Evolutionary conservation across 2,797 vertebrate species (phyloP), one percentile per base, ranked within the genome.

Genomic region (Meriones psammophilus): DNA sequence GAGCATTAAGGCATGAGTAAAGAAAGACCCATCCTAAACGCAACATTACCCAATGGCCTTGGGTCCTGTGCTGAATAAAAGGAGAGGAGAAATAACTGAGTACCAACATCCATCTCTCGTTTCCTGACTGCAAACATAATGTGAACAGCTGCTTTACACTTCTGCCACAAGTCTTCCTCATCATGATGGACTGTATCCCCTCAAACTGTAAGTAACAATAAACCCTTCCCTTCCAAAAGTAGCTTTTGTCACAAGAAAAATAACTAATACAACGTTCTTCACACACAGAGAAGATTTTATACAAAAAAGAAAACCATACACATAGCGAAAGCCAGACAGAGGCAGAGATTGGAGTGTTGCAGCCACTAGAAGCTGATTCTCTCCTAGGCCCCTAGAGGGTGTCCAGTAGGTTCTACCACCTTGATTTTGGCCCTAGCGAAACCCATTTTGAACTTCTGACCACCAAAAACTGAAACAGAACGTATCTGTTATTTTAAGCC

Each of bases 401-500:
- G 36, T 62, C 5, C 8, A 14, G 39, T 28, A 89, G 54, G 58
- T 89, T n/a, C 56, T 46, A 74, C 76, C 33, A 92, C 33, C 42
- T 94, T 79, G 36, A 91, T 84, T 96, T 84, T 71, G 66, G 83
- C 68, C 24, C n/a, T 56, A 95, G 4, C 42, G 28, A 89, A 92
- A 91, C 2, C 20, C 24, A 93, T 89, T 94, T 88, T 80, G 60
- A 64, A 93, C 76, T 89, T 91, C 39, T 85, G 79, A 73, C 58
- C 77, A 84, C 69, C 62, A 94, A 79, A 79, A 92, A 94, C 42
- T 74, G 10, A 66, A 89, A 86, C 9, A 58, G 22, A 80, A 92
- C 58, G n/a, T 20, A 71, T 92, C 60, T 79, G 68, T 87, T 96
- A 28, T 94, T 92, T 71, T 91, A 93, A 95, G 92, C 13, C 33